Evolutionary conservation across 2,113 vertebrate species (phyloP).

Genomic region (Rafetus swinhoei): DNA sequence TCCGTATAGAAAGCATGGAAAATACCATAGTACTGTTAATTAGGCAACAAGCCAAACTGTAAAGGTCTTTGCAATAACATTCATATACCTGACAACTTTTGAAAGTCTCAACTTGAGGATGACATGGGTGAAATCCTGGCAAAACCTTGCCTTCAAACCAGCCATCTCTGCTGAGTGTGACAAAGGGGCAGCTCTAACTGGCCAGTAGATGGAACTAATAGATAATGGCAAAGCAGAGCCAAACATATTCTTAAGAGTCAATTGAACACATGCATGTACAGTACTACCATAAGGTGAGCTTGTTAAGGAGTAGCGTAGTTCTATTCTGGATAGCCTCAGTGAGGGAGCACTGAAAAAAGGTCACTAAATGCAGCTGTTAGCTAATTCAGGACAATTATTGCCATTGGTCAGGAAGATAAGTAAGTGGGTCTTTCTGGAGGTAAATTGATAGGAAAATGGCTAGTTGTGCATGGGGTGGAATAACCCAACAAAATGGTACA

Average conservation of each 20-base stretch:
- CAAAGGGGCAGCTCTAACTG: neutral
- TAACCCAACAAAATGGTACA: neutral
- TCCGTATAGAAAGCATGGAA: neutral
- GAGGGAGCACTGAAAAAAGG: fast-evolving
- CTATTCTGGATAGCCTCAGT: fast-evolving
- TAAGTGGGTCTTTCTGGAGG: neutral
- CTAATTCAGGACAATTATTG: neutral
- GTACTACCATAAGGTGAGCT: neutral
- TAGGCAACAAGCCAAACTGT: neutral
- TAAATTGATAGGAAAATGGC: neutral
- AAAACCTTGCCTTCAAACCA: neutral
- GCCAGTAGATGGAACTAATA: neutral
- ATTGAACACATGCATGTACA: neutral
- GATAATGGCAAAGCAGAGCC: fast-evolving
- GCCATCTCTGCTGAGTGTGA: neutral
- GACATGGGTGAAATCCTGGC: neutral
- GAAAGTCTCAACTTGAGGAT: neutral
- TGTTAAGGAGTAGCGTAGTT: fast-evolving
- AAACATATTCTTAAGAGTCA: fast-evolving
- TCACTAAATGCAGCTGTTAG: fast-evolving
- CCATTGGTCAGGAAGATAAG: neutral
- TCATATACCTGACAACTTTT: neutral
- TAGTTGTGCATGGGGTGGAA: neutral
- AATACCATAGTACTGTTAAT: neutral
- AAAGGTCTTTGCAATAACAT: neutral